phyloP scores from a whole-genome alignment of 2,113 vertebrate species.

The Thamnophis sirtalis region DNA sequence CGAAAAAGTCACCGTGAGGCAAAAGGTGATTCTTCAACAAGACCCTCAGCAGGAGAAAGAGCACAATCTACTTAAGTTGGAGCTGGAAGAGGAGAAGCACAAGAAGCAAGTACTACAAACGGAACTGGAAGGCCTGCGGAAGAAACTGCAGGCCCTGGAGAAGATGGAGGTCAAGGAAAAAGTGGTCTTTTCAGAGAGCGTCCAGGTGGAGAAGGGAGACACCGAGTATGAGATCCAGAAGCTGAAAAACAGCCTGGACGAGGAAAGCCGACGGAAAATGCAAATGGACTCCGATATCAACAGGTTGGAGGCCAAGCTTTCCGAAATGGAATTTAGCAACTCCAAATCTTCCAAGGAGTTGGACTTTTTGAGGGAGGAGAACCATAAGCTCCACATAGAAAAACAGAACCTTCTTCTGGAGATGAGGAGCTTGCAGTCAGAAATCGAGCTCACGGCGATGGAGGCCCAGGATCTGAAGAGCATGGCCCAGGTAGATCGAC shows the following conservation, averaged over 20 bases:
- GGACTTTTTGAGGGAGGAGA: conserved; percentile 90
- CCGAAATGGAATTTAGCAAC: conserved; percentile 88
- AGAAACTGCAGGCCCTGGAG: conserved; percentile 81
- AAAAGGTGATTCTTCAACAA: conserved; percentile 94
- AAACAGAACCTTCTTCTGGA: conserved; percentile 88
- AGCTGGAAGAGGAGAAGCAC: conserved; percentile 89
- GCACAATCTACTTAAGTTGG: conserved; percentile 82
- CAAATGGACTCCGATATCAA: conserved; percentile 82
- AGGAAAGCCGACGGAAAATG: conserved; percentile 79
- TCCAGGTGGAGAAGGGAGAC: conserved; percentile 92
- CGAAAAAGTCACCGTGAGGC: conserved; percentile 89
- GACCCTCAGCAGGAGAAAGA: conserved; percentile 96
- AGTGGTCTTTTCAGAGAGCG: conserved; percentile 88
- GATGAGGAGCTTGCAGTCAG: conserved; percentile 82
- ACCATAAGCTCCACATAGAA: conserved; percentile 85
- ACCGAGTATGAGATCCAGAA: conserved; percentile 86
- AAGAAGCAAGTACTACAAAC: conserved; percentile 84
- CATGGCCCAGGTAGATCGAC: conserved; percentile 68
- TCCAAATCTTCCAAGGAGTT: conserved; percentile 92
- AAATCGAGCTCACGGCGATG: conserved; percentile 86
- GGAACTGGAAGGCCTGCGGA: conserved; percentile 77
- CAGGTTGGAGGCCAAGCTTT: conserved; percentile 74
- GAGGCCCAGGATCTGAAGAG: conserved; percentile 82
- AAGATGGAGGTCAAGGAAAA: conserved; percentile 89
- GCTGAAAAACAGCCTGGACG: conserved; percentile 81